Conservation (phyloP, 2,113 vertebrate genomes). For the Poeciliopsis occidentalis region DNA sequence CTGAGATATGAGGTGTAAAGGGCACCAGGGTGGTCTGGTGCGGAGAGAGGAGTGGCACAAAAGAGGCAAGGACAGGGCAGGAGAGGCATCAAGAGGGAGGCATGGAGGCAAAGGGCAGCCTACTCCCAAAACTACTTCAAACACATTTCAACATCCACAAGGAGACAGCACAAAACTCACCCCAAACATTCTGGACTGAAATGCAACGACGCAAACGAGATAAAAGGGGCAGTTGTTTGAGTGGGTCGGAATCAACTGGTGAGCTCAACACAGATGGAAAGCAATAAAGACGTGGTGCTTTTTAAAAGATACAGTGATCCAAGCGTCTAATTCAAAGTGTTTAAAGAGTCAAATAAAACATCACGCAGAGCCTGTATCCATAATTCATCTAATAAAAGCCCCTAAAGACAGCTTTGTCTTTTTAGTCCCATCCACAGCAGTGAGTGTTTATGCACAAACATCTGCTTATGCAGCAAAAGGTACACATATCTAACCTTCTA, state of each 20-base stretch:
- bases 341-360: conserved; percentile 53
- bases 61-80: conserved; percentile 31
- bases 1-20: conserved; percentile 26
- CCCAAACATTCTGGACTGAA: not conserved
- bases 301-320: conserved; percentile 10
- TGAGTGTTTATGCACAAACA: conserved; percentile 70
- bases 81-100: conserved; percentile 50
- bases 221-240: not conserved
- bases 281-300: conserved; percentile 9
- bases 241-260: conserved; percentile 3
- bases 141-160: conserved; percentile 58
- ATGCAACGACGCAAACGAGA: not conserved
- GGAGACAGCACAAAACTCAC: conserved; percentile 29
- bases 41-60: conserved; percentile 12
- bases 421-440: conserved; percentile 58
- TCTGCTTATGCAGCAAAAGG: conserved; percentile 53
- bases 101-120: conserved; percentile 39
- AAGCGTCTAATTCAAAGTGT: conserved; percentile 37
- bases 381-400: conserved; percentile 65
- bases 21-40: conserved; percentile 17
- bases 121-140: conserved; percentile 66
- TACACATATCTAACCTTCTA: conserved; percentile 53
- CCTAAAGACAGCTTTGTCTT: conserved; percentile 30
- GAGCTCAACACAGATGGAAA: conserved; percentile 8
- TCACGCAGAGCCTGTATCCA: conserved; percentile 36